Conservation (phyloP, 37 sponge, comb jelly and placozoan genomes). For the Tethya wilhelma region DNA sequence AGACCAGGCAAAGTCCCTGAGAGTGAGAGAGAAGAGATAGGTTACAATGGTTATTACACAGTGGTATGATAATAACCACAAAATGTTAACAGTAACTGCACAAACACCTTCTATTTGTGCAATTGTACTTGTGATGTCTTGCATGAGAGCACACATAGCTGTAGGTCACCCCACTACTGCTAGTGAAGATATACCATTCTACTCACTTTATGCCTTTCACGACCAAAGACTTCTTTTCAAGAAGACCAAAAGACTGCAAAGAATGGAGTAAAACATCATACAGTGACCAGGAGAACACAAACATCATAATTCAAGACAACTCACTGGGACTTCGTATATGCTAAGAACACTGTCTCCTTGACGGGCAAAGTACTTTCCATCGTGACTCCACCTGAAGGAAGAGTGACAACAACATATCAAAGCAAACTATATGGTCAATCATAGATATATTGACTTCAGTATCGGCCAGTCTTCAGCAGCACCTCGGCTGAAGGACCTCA, state of each 20-base stretch:
- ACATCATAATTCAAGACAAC: slow-evolving; percentile 5
- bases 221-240: slow-evolving; percentile 82
- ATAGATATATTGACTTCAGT: slow-evolving; percentile 76
- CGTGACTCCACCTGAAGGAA: slow-evolving; percentile 84
- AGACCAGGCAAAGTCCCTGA: slow-evolving; percentile 89
- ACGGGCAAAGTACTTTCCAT: slow-evolving; percentile 88
- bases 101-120: not conserved
- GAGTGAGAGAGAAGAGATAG: not conserved
- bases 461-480: slow-evolving; percentile 90
- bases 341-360: slow-evolving; percentile 77
- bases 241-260: slow-evolving; percentile 69
- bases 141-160: too few species aligned
- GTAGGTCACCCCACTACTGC: too few species aligned
- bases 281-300: not conserved
- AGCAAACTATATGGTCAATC: not conserved
- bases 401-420: not conserved
- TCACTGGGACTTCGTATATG: slow-evolving; percentile 84
- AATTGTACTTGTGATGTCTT: not conserved
- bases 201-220: slow-evolving; percentile 71
- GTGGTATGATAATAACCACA: not conserved
- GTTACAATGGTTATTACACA: not conserved
- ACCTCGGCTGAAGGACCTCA: slow-evolving; percentile 73
- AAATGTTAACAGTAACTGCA: not conserved
- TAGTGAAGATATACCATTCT: not conserved
- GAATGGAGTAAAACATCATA: not conserved